Base-by-base conservation (phyloP, 2,797 vertebrate genomes). In the Glyptemys insculpta region DNA sequence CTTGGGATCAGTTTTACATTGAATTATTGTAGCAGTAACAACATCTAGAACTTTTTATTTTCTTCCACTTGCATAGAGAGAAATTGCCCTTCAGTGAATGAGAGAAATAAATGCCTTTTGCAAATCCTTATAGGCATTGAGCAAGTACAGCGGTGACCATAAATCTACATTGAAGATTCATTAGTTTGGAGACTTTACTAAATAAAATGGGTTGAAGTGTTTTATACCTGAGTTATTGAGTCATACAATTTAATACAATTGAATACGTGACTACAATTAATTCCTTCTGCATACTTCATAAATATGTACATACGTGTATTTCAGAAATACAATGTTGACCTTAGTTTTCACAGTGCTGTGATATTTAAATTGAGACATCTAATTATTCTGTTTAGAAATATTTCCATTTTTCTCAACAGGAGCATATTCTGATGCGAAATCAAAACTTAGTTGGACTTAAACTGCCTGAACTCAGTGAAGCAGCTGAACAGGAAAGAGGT, bases 401-500 rank as follows among this genome's bases (percentile, higher is more conserved):
- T 80, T 95, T 92, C 68, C 91, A 37, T 96, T 97, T 96, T 90
- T 93, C 79, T 93, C 89, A 95, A 93, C 97, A 99, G 99, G 99
- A 99, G 92, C 98, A 99, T 97, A 99, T 99, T 98, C 97, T 99
- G 97, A 98, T 99, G 96, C 98, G 99, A 97, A 99, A 99, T 98
- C 99, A 99, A 98, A 99, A 99, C 97, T 98, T 99, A 91, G 98
- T 98, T 56, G 98, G 99, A 94, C 98, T 99, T 95, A 99, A 99
- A 97, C 98, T 99, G 96, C 99, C 99, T 50, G 99, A 99, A 50
- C 98, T 99, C 95, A 99, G 99, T 94, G 99, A 99, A 98, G 98
- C 98, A 5, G 98, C 97, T 11, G 99, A 99, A 98, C 99, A 99
- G 97, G 99, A 99, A 97, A 99, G 99, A 99, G 99, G 99, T 99